phyloP scores from a whole-genome alignment of 1,140 invertebrate genomes.

The Drosophila baimaii region DNA sequence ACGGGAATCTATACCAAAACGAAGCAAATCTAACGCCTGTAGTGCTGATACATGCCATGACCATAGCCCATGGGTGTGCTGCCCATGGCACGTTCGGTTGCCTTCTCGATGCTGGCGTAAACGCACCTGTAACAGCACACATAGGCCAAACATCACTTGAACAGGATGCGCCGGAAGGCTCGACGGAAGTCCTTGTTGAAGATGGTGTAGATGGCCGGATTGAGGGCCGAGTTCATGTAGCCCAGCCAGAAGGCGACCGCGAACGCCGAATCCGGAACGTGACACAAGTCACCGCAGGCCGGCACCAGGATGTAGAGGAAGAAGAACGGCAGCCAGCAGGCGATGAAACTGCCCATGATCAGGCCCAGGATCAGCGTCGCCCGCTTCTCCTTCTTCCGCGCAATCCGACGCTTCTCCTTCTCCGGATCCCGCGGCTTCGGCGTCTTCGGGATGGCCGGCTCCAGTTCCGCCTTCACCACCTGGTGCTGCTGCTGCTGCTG shows the following conservation, averaged over 20 bases:
- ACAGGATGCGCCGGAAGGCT: slow-evolving; percentile 97
- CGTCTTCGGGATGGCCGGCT: slow-evolving; percentile 87
- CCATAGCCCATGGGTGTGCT: slow-evolving; percentile 84
- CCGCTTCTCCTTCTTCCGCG: slow-evolving; percentile 97
- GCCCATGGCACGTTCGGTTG: slow-evolving; percentile 84
- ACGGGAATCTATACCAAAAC: slow-evolving; percentile 32
- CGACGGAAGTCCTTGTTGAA: slow-evolving; percentile 99
- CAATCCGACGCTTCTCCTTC: slow-evolving; percentile 95
- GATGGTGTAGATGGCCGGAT: slow-evolving; percentile 99
- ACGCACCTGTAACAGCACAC: slow-evolving; percentile 90
- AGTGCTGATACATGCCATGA: slow-evolving; percentile 81
- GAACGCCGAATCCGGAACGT: slow-evolving; percentile 93
- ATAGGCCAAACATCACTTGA: slow-evolving; percentile 94
- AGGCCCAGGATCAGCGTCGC: slow-evolving; percentile 98
- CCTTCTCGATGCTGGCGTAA: slow-evolving; percentile 84
- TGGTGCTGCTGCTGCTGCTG: slow-evolving; percentile 70
- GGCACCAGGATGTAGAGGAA: slow-evolving; percentile 95
- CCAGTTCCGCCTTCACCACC: slow-evolving; percentile 85
- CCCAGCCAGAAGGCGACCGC: slow-evolving; percentile 99
- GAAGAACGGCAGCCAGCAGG: slow-evolving; percentile 99
- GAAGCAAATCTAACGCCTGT: slow-evolving; percentile 82
- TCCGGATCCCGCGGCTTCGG: slow-evolving; percentile 94
- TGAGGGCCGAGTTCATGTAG: slow-evolving; percentile 99
- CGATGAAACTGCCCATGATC: slow-evolving; percentile 99
- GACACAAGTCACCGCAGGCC: slow-evolving; percentile 88